phyloP scores from a whole-genome alignment of 2,888 invertebrate genomes.

The Yponomeuta plumbellus region DNA sequence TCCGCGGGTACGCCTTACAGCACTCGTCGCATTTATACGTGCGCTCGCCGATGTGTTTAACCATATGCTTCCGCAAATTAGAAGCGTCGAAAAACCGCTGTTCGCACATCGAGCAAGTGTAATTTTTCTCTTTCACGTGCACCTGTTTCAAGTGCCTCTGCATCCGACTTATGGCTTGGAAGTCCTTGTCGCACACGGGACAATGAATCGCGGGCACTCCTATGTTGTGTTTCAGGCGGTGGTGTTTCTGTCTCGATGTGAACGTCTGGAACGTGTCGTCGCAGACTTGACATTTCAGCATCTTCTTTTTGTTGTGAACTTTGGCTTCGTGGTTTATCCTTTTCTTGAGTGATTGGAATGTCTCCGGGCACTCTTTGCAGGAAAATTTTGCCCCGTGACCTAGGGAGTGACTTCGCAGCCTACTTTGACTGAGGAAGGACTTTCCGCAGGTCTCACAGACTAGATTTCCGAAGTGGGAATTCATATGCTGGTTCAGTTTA shows the following conservation, averaged over 20 bases:
- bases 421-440: constrained; percentile 52
- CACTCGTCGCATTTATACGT: constrained; percentile 66
- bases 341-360: constrained; percentile 47
- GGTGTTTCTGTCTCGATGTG: constrained; percentile 46
- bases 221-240: constrained; percentile 40
- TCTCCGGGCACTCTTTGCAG: constrained; percentile 45
- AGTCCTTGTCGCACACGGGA: constrained; percentile 49
- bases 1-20: constrained; percentile 64
- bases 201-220: constrained; percentile 45
- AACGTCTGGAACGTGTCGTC: constrained; percentile 50
- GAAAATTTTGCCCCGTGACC: constrained; percentile 48
- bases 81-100: constrained; percentile 69
- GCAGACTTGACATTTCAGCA: constrained; percentile 52
- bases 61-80: constrained; percentile 70
- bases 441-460: constrained; percentile 64
- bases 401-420: constrained; percentile 49
- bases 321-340: constrained; percentile 45
- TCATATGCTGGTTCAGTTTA: constrained; percentile 67
- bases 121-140: constrained; percentile 63
- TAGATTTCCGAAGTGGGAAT: constrained; percentile 53
- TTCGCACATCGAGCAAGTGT: constrained; percentile 63
- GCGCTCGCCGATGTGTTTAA: constrained; percentile 66
- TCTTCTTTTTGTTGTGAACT: constrained; percentile 44
- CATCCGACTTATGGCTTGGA: constrained; percentile 53
- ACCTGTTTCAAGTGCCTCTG: constrained; percentile 56